Percentiles rank a stretch among this genome's conserved stretches.
phyloP scores from a whole-genome alignment of 2,113 vertebrate genomes.

The Poecile atricapillus region DNA sequence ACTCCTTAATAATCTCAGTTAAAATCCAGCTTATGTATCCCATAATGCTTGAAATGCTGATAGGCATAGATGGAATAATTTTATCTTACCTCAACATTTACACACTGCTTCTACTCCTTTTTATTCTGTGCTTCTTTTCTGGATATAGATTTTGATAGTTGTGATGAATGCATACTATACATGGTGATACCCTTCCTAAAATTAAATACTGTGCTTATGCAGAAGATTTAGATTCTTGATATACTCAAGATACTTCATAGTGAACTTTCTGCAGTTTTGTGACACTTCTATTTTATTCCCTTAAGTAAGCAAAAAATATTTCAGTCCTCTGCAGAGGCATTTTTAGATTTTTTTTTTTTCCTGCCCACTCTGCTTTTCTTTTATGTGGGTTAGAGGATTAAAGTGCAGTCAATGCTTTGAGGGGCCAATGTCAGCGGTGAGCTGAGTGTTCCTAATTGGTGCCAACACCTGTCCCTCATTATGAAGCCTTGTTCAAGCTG shows the following conservation, averaged over 20 bases:
- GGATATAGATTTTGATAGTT: not conserved
- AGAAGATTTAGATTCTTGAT: not conserved
- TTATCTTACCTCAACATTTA: not conserved
- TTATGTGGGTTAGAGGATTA: slow-evolving; percentile 61
- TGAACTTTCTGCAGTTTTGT: not conserved
- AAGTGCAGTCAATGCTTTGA: slow-evolving; percentile 62
- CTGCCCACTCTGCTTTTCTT: slow-evolving; percentile 8
- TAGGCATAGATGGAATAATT: not conserved
- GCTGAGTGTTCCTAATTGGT: slow-evolving; percentile 61
- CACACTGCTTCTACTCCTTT: not conserved
- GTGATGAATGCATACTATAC: not conserved
- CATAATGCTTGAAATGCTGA: not conserved
- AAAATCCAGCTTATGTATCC: not conserved
- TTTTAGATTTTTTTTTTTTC: not conserved
- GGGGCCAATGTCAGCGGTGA: slow-evolving; percentile 28
- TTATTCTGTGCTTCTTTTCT: not conserved
- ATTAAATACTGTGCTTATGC: not conserved
- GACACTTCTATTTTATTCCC: not conserved
- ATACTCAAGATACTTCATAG: not conserved
- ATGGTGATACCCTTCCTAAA: not conserved
- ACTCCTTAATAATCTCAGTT: not conserved
- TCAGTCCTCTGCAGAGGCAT: not conserved
- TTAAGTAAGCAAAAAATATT: slow-evolving; percentile 33
- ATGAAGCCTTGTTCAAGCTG: slow-evolving; percentile 31
- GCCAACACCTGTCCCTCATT: slow-evolving; percentile 67